Conservation (phyloP, 2,113 vertebrate species). For the Hypanus sabinus region DNA sequence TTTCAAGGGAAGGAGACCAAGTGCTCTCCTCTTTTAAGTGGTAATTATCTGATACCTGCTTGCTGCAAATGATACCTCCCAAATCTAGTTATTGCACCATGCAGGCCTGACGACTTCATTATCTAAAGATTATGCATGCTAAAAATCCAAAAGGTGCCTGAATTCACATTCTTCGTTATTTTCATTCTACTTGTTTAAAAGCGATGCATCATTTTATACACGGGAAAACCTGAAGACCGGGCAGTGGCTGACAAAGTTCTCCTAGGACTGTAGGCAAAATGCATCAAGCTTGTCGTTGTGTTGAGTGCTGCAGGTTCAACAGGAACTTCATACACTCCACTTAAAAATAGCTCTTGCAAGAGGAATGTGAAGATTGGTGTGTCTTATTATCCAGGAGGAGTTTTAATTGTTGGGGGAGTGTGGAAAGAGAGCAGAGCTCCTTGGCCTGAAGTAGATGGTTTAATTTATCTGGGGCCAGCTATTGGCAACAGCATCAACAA, state of each 20-base stretch:
- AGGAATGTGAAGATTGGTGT: slow-evolving; percentile 12
- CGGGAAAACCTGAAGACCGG: neutral
- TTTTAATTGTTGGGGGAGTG: neutral
- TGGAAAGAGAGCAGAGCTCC: neutral
- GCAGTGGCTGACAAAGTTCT: slow-evolving; percentile 16
- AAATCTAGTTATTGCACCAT: neutral
- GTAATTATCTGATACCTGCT: neutral
- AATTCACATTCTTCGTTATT: neutral
- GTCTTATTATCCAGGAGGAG: slow-evolving; percentile 12
- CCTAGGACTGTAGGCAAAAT: neutral
- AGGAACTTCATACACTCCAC: neutral
- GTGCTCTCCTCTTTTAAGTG: neutral
- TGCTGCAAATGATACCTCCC: neutral
- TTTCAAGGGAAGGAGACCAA: neutral
- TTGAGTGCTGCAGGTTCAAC: slow-evolving; percentile 4
- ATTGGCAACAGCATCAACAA: neutral
- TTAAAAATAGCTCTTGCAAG: neutral
- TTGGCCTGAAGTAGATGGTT: neutral
- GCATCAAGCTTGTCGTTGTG: neutral
- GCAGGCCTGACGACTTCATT: neutral
- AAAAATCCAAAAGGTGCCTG: neutral
- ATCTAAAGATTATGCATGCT: neutral
- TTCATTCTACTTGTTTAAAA: slow-evolving; percentile 3
- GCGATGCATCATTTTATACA: neutral
- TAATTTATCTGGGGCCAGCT: neutral